Evolutionary conservation across 1,140 invertebrate species (phyloP).

Genomic region (Homalodisca vitripennis): DNA sequence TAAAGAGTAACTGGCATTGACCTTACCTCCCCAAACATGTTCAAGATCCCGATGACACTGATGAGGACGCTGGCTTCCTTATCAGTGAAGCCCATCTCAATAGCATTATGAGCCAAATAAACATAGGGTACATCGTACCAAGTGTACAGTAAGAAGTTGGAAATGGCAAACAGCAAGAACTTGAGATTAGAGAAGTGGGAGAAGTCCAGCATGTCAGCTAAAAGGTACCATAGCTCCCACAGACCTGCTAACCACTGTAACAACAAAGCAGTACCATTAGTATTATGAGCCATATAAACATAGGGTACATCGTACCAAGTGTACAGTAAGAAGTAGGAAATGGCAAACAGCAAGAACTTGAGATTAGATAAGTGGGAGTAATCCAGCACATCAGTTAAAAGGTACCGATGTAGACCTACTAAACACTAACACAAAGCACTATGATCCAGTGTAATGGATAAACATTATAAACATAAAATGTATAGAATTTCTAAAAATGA

Average conservation of each 20-base stretch:
- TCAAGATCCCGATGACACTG: conserved; percentile 80
- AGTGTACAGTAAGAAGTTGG: conserved; percentile 82
- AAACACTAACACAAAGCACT: too few relatives aligned
- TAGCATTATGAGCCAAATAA: conserved; percentile 76
- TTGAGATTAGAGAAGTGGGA: conserved; percentile 71
- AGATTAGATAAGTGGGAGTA: conserved; percentile 74
- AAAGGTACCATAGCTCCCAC: conserved; percentile 70
- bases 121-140: conserved; percentile 90
- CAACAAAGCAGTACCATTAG: too few relatives aligned
- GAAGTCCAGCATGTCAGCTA: conserved; percentile 75
- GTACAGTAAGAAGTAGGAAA: conserved; percentile 84
- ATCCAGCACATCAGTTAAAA: conserved; percentile 74
- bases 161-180: conserved; percentile 78
- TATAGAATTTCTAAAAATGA: too few relatives aligned
- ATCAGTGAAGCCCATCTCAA: conserved; percentile 67
- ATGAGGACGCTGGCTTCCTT: conserved; percentile 77
- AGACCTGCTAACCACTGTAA: conserved; percentile 71
- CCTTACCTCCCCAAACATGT: conserved; percentile 81
- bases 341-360: conserved; percentile 73
- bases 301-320: conserved; percentile 89
- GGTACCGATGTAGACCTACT: conserved; percentile 66
- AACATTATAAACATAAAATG: too few relatives aligned
- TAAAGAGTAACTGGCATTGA: too few relatives aligned
- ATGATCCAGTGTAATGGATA: too few relatives aligned
- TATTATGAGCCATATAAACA: conserved; percentile 78